Conservation (phyloP, 92 coral and sea anemone genomes). For the Palythoa grandis region DNA sequence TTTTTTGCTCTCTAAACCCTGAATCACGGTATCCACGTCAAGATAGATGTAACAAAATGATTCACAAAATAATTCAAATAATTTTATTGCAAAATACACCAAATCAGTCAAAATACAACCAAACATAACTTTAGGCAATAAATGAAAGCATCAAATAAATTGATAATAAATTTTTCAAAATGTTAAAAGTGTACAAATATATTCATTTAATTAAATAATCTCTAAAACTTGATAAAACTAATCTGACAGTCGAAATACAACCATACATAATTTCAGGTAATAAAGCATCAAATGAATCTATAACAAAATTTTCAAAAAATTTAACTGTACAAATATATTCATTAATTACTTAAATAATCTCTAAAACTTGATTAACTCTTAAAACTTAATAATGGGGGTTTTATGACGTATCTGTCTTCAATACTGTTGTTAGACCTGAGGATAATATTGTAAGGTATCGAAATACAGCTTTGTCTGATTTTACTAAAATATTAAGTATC, state of each 20-base stretch:
- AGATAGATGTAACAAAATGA: not conserved
- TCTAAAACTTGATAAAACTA: conserved; percentile 3
- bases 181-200: conserved; percentile 14
- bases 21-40: conserved; percentile 19
- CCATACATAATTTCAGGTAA: too few relatives aligned
- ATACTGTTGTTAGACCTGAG: conserved; percentile 5
- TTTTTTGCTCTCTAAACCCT: conserved; percentile 7
- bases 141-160: conserved; percentile 13
- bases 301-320: too few relatives aligned
- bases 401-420: not conserved
- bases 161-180: conserved; percentile 3
- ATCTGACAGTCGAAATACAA: too few relatives aligned
- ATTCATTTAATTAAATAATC: conserved; percentile 17
- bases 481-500: conserved; percentile 2
- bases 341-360: too few relatives aligned
- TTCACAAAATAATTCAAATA: conserved; percentile 10
- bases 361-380: too few relatives aligned
- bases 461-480: conserved; percentile 17
- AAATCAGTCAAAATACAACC: conserved; percentile 29
- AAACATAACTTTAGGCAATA: conserved; percentile 19
- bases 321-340: not conserved
- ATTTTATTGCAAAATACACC: conserved; percentile 14
- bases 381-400: too few relatives aligned
- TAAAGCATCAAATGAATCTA: not conserved
- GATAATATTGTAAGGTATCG: conserved; percentile 11